Base-by-base conservation (phyloP, 2,888 invertebrate genomes). In the Anoplius nigerrimus region DNA sequence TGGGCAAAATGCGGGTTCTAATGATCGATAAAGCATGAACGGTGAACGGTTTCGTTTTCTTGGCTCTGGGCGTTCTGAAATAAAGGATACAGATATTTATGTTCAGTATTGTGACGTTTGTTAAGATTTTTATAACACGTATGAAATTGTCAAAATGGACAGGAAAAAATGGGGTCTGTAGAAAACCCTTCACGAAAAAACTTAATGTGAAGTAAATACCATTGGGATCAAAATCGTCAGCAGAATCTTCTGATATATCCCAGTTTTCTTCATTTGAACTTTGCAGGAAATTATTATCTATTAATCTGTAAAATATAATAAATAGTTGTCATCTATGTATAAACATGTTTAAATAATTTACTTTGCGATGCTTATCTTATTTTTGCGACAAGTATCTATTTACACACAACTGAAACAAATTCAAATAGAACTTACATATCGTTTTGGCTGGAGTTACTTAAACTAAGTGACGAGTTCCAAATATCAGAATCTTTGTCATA, bases 171-270 rank as follows among this genome's bases (percentile, higher is more conserved):
- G n/a, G 11, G 8, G n/a, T 43, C 34, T 55, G 22, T 22, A 6
- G 20, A 21, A 2, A 58, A 3, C 21, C 1, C 4, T 13, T 52
- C 16, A 54, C 4, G n/a, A n/a, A 54, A 55, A 45, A n/a, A n/a
- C n/a, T n/a, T n/a, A 16, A 45, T 45, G 45, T 11, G 2, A 16
- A 3, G 45, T 45, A 48, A 48, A 79, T 74, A 82, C 85, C 75
- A 20, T 69, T 55, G 5, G 82, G 83, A 54, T 85, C 83, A 46
- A 74, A 82, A 24, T 83, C 78, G 22, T 83, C 81, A 0, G 78
- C 72, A 4, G 82, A 82, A 75, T 83, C 76, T 2, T 83, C 81
- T 0, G 82, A 83, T 8, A 65, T n/a, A 42, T 83, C 79, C 85
- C 85, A 86, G 51, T 76, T 76, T 59, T 84, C 83, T 22, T 45